These are phyloP conservation scores for Monochamus saltuarius DNA, from an alignment of 1,140 invertebrate genomes.

Conservation along the genomic window DNA sequence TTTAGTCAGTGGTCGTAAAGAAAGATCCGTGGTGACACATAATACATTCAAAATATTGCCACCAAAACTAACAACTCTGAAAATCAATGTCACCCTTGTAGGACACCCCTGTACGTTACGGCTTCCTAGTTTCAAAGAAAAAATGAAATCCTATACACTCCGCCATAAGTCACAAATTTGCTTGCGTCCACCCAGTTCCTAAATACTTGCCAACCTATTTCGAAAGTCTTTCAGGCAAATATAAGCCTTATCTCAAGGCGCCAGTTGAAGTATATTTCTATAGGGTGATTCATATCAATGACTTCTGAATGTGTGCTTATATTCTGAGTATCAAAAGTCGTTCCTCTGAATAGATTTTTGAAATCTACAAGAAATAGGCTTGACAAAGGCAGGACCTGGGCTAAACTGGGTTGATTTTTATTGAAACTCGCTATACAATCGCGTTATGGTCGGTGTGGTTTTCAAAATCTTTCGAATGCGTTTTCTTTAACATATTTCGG, in stretches of 20 bases:
- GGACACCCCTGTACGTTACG: slow-evolving; percentile 12
- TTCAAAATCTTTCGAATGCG: slow-evolving; percentile 33
- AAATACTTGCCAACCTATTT: slow-evolving; percentile 12
- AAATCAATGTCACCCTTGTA: slow-evolving; percentile 18
- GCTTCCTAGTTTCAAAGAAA: slow-evolving; percentile 9
- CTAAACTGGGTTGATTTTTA: slow-evolving; percentile 20
- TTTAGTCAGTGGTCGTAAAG: slow-evolving; percentile 13
- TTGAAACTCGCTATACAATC: slow-evolving; percentile 14
- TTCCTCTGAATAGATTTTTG: neutral
- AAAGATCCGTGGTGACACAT: slow-evolving; percentile 11
- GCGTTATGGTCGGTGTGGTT: slow-evolving; percentile 36
- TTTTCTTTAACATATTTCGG: slow-evolving; percentile 31
- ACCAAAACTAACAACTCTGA: slow-evolving; percentile 13
- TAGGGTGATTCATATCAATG: neutral
- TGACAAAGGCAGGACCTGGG: slow-evolving; percentile 33
- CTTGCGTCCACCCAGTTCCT: slow-evolving; percentile 27
- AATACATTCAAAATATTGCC: slow-evolving; percentile 7
- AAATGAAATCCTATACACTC: slow-evolving; percentile 25
- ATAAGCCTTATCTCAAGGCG: too few species aligned
- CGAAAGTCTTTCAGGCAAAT: slow-evolving; percentile 4
- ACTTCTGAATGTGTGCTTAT: slow-evolving; percentile 18
- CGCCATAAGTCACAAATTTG: slow-evolving; percentile 23
- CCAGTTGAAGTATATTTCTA: too few species aligned
- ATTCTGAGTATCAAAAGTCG: slow-evolving; percentile 19
- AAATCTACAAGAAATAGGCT: slow-evolving; percentile 28